phyloP scores from a whole-genome alignment of 2,113 vertebrate genomes.

The Athene noctua region DNA sequence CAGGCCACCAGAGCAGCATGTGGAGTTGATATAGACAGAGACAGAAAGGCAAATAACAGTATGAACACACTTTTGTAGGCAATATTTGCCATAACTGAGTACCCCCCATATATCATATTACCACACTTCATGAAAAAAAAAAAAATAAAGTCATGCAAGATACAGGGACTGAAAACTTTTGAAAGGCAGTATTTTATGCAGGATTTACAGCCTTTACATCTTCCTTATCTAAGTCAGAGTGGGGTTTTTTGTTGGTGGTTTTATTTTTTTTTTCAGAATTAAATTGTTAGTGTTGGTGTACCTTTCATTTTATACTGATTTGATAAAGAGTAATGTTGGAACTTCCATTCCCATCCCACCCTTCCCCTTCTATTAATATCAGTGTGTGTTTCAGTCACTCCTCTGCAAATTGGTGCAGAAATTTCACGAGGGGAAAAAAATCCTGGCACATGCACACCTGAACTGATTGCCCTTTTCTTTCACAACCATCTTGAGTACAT shows the following conservation, averaged over 20 bases:
- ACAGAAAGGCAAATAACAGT: conserved; percentile 72
- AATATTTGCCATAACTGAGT: conserved; percentile 59
- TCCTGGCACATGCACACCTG: conserved; percentile 59
- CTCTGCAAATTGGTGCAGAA: background rate
- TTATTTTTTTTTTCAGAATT: background rate
- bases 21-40: conserved; percentile 78
- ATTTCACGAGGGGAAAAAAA: background rate
- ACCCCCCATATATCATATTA: conserved; percentile 32
- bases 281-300: background rate
- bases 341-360: background rate
- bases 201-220: conserved; percentile 29
- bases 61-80: conserved; percentile 64
- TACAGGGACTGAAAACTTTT: background rate
- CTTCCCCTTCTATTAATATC: background rate
- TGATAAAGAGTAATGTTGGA: background rate
- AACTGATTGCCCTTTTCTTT: conserved; percentile 16
- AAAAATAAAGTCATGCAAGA: background rate
- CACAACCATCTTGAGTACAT: conserved; percentile 37
- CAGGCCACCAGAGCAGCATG: conserved; percentile 76
- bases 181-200: background rate
- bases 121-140: conserved; percentile 24
- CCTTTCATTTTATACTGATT: background rate
- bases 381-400: background rate
- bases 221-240: background rate
- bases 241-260: background rate